Percentiles rank a stretch among this genome's conserved stretches.
These are phyloP conservation scores for Proales similis DNA, from an alignment of 1,140 invertebrate species.

Conservation along the genomic window DNA sequence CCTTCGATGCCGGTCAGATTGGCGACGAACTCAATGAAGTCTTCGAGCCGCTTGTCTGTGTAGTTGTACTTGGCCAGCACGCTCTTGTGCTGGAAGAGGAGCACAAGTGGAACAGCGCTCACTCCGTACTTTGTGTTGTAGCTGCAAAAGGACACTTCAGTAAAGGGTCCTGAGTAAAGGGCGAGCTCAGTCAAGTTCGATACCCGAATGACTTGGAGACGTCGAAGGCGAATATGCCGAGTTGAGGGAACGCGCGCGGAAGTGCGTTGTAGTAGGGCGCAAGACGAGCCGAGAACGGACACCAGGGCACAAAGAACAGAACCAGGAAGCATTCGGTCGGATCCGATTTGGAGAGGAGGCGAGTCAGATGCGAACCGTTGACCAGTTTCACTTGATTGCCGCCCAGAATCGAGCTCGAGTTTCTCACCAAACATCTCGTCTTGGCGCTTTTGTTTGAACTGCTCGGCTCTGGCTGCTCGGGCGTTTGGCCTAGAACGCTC, in stretches of 20 bases:
- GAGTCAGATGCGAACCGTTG: conserved; percentile 9
- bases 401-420: neutral
- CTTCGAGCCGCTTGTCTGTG: conserved; percentile 68
- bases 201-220: conserved; percentile 51
- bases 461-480: neutral
- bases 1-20: conserved; percentile 11
- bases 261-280: conserved; percentile 83
- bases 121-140: conserved; percentile 85
- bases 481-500: no score
- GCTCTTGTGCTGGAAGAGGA: conserved; percentile 84
- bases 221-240: conserved; percentile 81
- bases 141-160: conserved; percentile 42
- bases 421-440: neutral
- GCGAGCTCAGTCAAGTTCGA: neutral
- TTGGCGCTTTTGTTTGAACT: neutral
- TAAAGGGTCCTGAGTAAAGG: neutral
- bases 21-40: conserved; percentile 70
- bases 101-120: conserved; percentile 80
- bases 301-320: conserved; percentile 79
- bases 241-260: conserved; percentile 70
- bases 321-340: conserved; percentile 63
- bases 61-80: conserved; percentile 77
- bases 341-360: conserved; percentile 41
- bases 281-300: conserved; percentile 77
- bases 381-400: conserved; percentile 12